These are phyloP conservation scores for Itoplectis maculator DNA, from an alignment of 2,888 invertebrate genomes.

Conservation along the genomic window DNA sequence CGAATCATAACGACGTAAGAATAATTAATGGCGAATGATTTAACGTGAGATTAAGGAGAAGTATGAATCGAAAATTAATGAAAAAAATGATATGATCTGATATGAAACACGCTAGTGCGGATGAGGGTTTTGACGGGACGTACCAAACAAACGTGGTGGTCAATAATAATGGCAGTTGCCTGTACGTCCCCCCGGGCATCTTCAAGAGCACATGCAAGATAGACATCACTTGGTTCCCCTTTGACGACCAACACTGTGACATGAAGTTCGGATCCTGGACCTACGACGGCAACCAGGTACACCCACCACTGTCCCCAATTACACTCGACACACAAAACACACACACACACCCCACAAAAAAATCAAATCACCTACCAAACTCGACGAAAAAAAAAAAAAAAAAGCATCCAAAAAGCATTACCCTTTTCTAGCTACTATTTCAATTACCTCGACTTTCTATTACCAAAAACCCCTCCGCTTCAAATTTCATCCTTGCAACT, in stretches of 20 bases:
- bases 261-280: slow-evolving; percentile 99
- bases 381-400: background rate
- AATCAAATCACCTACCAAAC: slow-evolving; percentile 25
- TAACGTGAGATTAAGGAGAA: slow-evolving; percentile 50
- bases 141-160: slow-evolving; percentile 99
- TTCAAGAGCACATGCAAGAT: slow-evolving; percentile 99
- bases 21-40: slow-evolving; percentile 52
- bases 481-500: background rate
- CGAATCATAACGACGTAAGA: slow-evolving; percentile 51
- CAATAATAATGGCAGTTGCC: slow-evolving; percentile 98
- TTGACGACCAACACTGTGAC: slow-evolving; percentile 99
- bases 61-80: slow-evolving; percentile 71
- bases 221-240: slow-evolving; percentile 99
- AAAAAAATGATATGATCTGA: slow-evolving; percentile 67
- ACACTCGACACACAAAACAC: slow-evolving; percentile 74
- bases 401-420: slow-evolving; percentile 49
- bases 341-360: slow-evolving; percentile 74
- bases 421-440: slow-evolving; percentile 59
- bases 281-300: slow-evolving; percentile 98
- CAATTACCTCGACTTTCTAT: slow-evolving; percentile 22
- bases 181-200: slow-evolving; percentile 99
- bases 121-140: slow-evolving; percentile 99
- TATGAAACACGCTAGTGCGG: slow-evolving; percentile 91
- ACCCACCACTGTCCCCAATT: slow-evolving; percentile 79
- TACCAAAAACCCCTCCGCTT: background rate